A percentile compares a stretch with the other conserved stretches of the same genome.
phyloP scores from a whole-genome alignment of 1,140 invertebrate species.

The Aphis craccivora region DNA sequence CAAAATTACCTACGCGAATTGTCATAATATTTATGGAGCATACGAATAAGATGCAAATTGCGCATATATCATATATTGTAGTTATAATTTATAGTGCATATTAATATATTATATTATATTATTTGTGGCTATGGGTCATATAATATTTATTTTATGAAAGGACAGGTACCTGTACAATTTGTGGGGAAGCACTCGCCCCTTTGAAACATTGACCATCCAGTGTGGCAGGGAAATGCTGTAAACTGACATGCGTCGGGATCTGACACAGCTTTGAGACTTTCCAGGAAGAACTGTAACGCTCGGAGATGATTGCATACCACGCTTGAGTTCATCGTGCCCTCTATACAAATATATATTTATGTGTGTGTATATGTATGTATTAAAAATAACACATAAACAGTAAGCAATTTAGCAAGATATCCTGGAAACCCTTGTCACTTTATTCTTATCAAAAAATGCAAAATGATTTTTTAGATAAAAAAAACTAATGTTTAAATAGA shows the following conservation, averaged over 20 bases:
- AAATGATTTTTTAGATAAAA: neutral
- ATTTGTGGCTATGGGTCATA: no score
- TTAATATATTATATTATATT: no score
- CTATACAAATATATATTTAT: conserved; percentile 59
- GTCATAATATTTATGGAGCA: neutral
- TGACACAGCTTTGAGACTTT: conserved; percentile 60
- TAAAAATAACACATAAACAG: neutral
- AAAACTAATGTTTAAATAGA: no score
- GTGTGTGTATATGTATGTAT: neutral
- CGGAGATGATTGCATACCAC: conserved; percentile 64
- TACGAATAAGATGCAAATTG: neutral
- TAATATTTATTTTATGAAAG: neutral
- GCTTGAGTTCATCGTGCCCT: conserved; percentile 63
- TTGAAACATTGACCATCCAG: conserved; percentile 63
- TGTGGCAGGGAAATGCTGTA: conserved; percentile 65
- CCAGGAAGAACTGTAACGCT: conserved; percentile 63
- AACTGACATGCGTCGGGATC: conserved; percentile 64
- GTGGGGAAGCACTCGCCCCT: conserved; percentile 66
- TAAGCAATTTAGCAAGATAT: neutral
- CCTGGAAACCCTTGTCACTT: neutral
- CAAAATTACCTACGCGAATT: neutral
- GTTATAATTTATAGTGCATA: no score
- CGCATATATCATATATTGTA: neutral
- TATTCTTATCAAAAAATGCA: neutral
- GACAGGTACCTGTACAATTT: conserved; percentile 60